Evolutionary conservation across 2,888 invertebrate genomes (phyloP), one percentile per base, ranked within the genome.

Genomic region (Agrochola lota): DNA sequence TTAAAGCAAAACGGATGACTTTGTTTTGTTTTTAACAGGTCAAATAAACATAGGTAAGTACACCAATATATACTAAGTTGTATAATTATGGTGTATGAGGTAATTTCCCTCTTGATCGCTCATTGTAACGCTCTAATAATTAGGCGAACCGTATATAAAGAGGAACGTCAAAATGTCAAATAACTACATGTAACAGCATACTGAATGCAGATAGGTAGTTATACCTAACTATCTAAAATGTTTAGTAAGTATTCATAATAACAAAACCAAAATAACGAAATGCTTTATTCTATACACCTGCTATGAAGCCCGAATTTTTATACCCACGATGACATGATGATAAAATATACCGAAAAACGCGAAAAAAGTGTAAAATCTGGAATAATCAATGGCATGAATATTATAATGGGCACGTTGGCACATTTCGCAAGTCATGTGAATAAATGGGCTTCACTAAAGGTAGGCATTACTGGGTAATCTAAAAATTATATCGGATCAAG

Each of bases 361-460:
- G 30, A 57, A 71, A 46, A 80, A 80, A 43, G n/a, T 72, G 30
- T 67, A 71, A 77, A 73, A 74, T 62, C 62, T 79, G 30, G 76
- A 74, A 78, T 82, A 88, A 88, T 86, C 88, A 81, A 87, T 87
- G 69, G 55, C 78, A 82, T 73, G 85, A 87, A 85, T 80, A 87
- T 85, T 80, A 69, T 81, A 85, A 83, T 77, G 60, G 76, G 74
- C 66, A 62, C 85, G 85, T 77, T 80, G 87, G 78, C 87, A 87
- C 55, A 68, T 75, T 87, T 82, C 35, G 88, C 87, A 78, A 87
- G 87, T 87, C 87, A 87, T 87, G 88, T 85, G 78, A 88, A 87
- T 82, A 87, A 87, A 87, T 87, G 87, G 77, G 71, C 66, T 71
- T 63, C 71, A 78, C 70, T 72, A 85, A 86, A 88, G 80, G 88